Conservation (phyloP, 2,797 vertebrate genomes). For the Etheostoma perlongum region DNA sequence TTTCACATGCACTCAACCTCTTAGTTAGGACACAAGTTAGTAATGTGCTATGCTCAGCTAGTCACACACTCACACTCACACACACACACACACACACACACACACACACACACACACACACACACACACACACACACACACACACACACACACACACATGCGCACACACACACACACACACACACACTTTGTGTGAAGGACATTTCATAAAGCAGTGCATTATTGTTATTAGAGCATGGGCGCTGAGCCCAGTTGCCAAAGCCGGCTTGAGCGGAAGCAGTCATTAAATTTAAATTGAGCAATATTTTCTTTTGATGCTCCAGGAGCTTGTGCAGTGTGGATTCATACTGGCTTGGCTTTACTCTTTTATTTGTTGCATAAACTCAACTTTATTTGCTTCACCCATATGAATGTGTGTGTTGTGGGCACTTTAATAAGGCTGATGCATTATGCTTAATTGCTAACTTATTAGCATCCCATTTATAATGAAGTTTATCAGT, state of each 20-base stretch:
- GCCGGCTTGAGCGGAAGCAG: slow-evolving; percentile 75
- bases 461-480: slow-evolving; percentile 69
- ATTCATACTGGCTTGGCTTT: slow-evolving; percentile 74
- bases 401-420: slow-evolving; percentile 56
- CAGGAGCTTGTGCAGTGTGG: slow-evolving; percentile 70
- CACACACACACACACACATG: slow-evolving; percentile 33
- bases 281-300: slow-evolving; percentile 88
- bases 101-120: slow-evolving; percentile 19
- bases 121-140: slow-evolving; percentile 37
- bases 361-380: slow-evolving; percentile 80
- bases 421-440: slow-evolving; percentile 67
- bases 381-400: slow-evolving; percentile 75
- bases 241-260: slow-evolving; percentile 71
- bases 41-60: slow-evolving; percentile 54
- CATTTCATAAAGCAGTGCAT: slow-evolving; percentile 83
- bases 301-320: slow-evolving; percentile 83
- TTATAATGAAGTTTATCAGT: slow-evolving; percentile 64
- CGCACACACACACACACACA: slow-evolving; percentile 36
- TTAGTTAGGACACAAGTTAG: slow-evolving; percentile 58
- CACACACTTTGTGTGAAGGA: slow-evolving; percentile 67
- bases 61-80: neutral
- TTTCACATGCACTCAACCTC: slow-evolving; percentile 64
- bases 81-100: neutral
- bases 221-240: slow-evolving; percentile 83
- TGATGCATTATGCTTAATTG: slow-evolving; percentile 70